Base-by-base conservation (phyloP, 2,888 invertebrate genomes). In the Netelia melanura region DNA sequence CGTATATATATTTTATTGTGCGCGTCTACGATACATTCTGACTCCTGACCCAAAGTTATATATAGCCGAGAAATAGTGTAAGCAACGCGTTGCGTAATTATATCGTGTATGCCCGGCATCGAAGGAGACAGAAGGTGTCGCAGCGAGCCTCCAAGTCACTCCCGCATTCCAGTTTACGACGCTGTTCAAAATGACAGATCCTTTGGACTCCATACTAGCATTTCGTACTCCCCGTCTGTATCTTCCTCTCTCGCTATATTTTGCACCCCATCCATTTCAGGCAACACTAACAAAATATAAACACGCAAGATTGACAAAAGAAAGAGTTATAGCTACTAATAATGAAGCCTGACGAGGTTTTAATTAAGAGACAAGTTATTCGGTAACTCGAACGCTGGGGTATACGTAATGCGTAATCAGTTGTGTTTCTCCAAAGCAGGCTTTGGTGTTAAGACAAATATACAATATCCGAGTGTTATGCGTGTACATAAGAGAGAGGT, bases 41-140 rank as follows among this genome's bases (percentile, higher is more conserved):
- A 64, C 71, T 1, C 30, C 72, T 77, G 74, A 79, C 85, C 82
- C 80, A n/a, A 54, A 38, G 6, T 58, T 21, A 62, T 71, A 82
- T 79, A 87, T 86, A 61, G 87, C 89, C 89, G 83, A 87, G 88
- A 52, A 87, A 81, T 86, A 84, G 86, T 86, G 81, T 87, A 86
- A 89, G 89, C 89, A 86, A 38, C 23, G 62, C 70, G 78, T 89
- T 88, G 87, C 83, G 84, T 76, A 86, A 87, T 87, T 89, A 86
- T 89, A 88, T 86, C 87, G 48, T 3, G 48, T 48, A 48, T 48
- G 48, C 3, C 48, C 14, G 10, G 48, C 2, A 14, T 1, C 10
- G 11, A 48, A 14, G 3, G 14, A 48, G 14, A 14, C 14, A 48
- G 48, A 11, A 14, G 48, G 14, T 48, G 0, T 11, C 8, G 11